Conservation (phyloP, 2,797 vertebrate species). For the Anableps anableps region DNA sequence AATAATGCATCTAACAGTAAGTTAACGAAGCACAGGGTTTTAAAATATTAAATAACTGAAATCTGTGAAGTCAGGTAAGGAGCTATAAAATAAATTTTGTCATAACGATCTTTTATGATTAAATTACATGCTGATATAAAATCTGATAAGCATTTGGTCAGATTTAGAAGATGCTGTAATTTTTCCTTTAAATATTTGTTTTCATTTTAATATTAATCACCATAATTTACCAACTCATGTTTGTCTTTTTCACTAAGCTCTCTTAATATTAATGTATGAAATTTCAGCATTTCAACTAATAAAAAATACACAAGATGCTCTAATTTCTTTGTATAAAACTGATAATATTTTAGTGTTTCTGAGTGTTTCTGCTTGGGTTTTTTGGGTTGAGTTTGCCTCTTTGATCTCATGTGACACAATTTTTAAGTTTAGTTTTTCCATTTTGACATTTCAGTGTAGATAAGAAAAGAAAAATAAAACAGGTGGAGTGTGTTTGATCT, state of each 20-base stretch:
- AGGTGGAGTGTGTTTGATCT: not conserved
- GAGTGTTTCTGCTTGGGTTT: not conserved
- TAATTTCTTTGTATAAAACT: not conserved
- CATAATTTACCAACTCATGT: not conserved
- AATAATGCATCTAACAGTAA: conserved; percentile 7
- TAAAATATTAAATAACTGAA: conserved; percentile 7
- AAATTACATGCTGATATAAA: not conserved
- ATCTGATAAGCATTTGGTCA: not conserved
- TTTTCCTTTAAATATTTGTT: not conserved
- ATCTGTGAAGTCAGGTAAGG: not conserved
- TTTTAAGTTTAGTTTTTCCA: not conserved
- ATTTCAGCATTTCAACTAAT: not conserved
- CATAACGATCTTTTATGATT: not conserved
- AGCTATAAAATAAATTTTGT: conserved; percentile 1
- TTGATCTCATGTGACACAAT: not conserved
- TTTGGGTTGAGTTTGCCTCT: not conserved
- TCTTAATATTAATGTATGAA: not conserved
- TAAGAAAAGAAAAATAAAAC: not conserved
- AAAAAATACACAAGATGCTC: not conserved
- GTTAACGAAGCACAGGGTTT: not conserved
- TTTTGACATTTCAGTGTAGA: not conserved
- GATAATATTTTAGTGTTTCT: not conserved
- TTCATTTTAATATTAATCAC: not conserved
- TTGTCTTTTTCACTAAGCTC: not conserved
- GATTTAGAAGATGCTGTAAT: not conserved